A percentile compares a stretch with the other conserved stretches of the same genome.
Evolutionary conservation across 2,888 invertebrate genomes (phyloP).

Genomic region (Lasioglossum morio): DNA sequence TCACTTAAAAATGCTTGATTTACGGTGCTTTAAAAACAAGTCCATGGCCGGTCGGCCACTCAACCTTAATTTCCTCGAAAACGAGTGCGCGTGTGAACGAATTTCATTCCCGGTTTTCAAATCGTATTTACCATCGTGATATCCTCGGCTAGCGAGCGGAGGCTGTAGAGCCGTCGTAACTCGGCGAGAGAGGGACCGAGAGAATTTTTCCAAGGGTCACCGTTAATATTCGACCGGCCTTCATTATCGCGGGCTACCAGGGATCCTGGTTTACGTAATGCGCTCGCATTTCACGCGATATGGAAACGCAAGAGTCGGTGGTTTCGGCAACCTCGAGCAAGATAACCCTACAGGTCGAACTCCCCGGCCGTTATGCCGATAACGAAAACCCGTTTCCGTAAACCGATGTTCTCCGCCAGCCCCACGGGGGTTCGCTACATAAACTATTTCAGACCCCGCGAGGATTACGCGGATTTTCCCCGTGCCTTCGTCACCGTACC

Average conservation of each 20-base stretch:
- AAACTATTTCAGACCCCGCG: constrained; percentile 74
- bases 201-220: constrained; percentile 5
- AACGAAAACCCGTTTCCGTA: constrained; percentile 73
- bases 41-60: not conserved
- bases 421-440: constrained; percentile 62
- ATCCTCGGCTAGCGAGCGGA: not conserved
- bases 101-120: not conserved
- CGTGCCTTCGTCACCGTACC: constrained; percentile 25
- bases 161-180: not conserved
- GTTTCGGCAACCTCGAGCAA: constrained; percentile 55
- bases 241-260: constrained; percentile 29
- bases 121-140: not conserved
- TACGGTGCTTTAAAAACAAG: not conserved
- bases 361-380: constrained; percentile 72
- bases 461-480: constrained; percentile 73
- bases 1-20: too few relatives aligned
- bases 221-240: constrained; percentile 23
- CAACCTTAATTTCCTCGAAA: not conserved
- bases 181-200: not conserved
- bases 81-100: not conserved
- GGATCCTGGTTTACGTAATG: constrained; percentile 17
- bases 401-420: constrained; percentile 69
- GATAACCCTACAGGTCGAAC: constrained; percentile 74
- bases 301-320: constrained; percentile 36
- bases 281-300: constrained; percentile 41